These are phyloP conservation scores for Datnioides undecimradiatus DNA, from an alignment of 2,113 vertebrate genomes.

Conservation along the genomic window DNA sequence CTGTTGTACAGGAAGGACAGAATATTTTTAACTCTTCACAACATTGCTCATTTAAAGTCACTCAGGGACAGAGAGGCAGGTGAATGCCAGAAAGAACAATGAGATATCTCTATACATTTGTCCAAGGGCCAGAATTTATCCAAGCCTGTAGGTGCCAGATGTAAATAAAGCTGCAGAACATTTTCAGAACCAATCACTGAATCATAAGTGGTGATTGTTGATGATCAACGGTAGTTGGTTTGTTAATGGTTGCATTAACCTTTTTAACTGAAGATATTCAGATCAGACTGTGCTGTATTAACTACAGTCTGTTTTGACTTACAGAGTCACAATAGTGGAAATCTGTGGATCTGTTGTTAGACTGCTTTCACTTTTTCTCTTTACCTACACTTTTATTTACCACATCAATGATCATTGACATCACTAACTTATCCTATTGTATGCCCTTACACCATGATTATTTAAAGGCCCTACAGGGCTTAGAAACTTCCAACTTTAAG, in stretches of 20 bases:
- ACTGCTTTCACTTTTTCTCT: neutral
- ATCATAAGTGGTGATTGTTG: neutral
- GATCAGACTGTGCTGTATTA: neutral
- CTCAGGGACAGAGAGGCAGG: neutral
- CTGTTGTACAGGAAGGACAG: neutral
- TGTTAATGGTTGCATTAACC: neutral
- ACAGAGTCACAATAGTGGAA: neutral
- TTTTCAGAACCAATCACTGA: neutral
- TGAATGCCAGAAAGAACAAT: neutral
- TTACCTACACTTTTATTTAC: neutral
- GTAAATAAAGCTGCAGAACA: neutral
- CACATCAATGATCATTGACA: neutral
- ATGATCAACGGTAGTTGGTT: neutral
- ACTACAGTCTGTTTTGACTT: neutral
- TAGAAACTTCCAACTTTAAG: neutral
- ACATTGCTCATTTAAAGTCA: neutral
- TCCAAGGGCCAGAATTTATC: neutral
- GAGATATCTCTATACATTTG: neutral
- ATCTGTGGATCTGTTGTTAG: neutral
- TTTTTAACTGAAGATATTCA: neutral
- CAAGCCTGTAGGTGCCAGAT: no score
- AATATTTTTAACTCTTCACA: slow-evolving; percentile 18
- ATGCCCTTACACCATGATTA: no score
- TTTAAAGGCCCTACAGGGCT: no score
- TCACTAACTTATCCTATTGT: neutral